phyloP scores from a whole-genome alignment of 2,113 vertebrate species.

The Lepus timidus region DNA sequence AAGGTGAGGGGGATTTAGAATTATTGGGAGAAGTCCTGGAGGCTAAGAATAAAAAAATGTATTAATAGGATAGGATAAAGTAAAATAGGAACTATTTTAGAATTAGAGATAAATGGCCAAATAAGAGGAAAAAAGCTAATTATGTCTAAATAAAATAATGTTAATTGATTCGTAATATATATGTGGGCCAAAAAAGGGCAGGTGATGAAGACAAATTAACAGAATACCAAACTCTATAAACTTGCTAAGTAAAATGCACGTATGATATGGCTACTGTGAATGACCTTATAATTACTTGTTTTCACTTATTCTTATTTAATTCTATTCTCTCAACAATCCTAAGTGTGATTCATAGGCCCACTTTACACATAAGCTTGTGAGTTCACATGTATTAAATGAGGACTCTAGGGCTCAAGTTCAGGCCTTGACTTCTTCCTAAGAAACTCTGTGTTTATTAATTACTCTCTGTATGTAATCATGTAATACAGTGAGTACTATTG shows the following conservation, averaged over 20 bases:
- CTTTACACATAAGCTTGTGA: not conserved
- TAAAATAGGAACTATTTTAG: not conserved
- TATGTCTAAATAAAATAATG: not conserved
- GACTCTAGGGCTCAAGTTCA: not conserved
- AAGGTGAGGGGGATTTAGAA: accelerated
- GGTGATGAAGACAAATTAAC: not conserved
- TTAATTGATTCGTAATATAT: not conserved
- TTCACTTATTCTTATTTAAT: not conserved
- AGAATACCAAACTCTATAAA: not conserved
- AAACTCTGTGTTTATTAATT: not conserved
- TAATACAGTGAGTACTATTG: not conserved
- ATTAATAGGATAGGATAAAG: not conserved
- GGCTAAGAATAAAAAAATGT: not conserved
- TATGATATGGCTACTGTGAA: not conserved
- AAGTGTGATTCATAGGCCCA: not conserved
- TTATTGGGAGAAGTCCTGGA: not conserved
- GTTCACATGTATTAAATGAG: not conserved
- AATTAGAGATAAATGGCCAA: not conserved
- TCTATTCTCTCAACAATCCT: not conserved
- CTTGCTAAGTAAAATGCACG: not conserved
- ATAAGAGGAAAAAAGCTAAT: not conserved
- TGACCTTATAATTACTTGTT: not conserved
- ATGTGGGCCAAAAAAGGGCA: not conserved
- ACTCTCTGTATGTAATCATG: not conserved
- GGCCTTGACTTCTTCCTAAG: not conserved